Percentiles rank a stretch among this genome's conserved stretches.
Conservation (phyloP, 1,140 invertebrate genomes). For the Bombus confusus region DNA sequence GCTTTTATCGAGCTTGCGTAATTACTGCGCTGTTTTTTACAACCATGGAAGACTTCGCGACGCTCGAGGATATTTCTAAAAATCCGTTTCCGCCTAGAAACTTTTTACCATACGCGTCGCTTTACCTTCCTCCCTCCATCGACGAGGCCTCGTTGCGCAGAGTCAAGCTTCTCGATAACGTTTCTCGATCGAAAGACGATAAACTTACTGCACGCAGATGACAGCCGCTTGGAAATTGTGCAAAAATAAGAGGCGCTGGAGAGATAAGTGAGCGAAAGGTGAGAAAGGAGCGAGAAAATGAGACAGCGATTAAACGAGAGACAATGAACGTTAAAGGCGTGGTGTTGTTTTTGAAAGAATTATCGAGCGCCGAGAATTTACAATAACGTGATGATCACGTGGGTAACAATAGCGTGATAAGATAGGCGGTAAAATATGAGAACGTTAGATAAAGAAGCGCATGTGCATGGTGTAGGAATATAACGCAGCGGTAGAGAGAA, state of each 20-base stretch:
- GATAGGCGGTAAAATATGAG: slow-evolving; percentile 39
- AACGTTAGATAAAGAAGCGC: slow-evolving; percentile 28
- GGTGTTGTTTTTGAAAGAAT: slow-evolving; percentile 29
- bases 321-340: background rate
- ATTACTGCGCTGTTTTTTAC: background rate
- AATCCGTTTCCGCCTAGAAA: background rate
- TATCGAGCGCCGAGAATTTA: slow-evolving; percentile 31
- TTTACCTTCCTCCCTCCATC: no score
- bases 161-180: no score
- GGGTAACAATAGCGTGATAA: slow-evolving; percentile 45
- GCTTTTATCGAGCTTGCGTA: slow-evolving; percentile 26
- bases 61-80: background rate
- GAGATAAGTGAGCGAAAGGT: background rate
- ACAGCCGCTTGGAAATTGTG: no score
- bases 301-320: background rate
- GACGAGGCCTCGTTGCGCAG: no score
- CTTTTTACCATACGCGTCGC: no score
- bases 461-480: slow-evolving; percentile 16
- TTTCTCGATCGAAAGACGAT: no score
- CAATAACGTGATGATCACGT: slow-evolving; percentile 38
- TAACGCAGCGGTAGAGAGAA: background rate
- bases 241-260: no score
- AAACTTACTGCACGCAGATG: no score
- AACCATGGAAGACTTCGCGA: background rate
- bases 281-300: no score